Evolutionary conservation across 2,888 invertebrate species (phyloP), one percentile per base, ranked within the genome.

Genomic region (Clunio marinus): DNA sequence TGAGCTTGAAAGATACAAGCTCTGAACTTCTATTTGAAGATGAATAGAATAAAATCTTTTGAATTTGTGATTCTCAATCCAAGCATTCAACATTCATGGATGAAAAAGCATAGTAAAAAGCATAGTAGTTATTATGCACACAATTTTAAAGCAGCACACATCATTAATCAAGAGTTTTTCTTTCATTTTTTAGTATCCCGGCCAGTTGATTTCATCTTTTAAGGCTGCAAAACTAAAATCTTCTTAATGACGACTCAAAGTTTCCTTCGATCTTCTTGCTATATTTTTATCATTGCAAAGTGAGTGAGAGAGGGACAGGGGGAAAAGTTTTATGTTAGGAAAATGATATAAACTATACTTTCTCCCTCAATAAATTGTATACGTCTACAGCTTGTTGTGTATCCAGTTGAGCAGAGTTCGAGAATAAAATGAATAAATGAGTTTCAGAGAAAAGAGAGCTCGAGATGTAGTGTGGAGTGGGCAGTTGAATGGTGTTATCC

Each of bases 51-150:
- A n/a, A n/a, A n/a, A n/a, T n/a, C n/a, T n/a, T n/a, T n/a, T n/a
- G n/a, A n/a, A n/a, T n/a, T n/a, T n/a, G n/a, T n/a, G n/a, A n/a
- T n/a, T n/a, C n/a, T n/a, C n/a, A n/a, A n/a, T n/a, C n/a, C n/a
- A n/a, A n/a, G 46, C 46, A 46, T 46, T 15, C 25, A 15, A 57
- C 25, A 63, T 46, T 63, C 46, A 45, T 63, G 45, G 45, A 27
- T 27, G 27, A n/a, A n/a, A 15, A 22, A 55, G 22, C n/a, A 25
- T 13, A 25, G 62, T 41, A 25, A 59, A 45, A 55, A 55, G 28
- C 28, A n/a, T 35, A 66, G 55, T 22, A 66, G 55, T 66, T 57
- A 57, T 57, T 57, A 60, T 60, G 41, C 37, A 60, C 37, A 60
- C 35, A 60, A 60, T 22, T 58, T 59, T 59, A 32, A 27, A 59